phyloP scores from a whole-genome alignment of 2,888 invertebrate genomes.

The Urechis unicinctus region DNA sequence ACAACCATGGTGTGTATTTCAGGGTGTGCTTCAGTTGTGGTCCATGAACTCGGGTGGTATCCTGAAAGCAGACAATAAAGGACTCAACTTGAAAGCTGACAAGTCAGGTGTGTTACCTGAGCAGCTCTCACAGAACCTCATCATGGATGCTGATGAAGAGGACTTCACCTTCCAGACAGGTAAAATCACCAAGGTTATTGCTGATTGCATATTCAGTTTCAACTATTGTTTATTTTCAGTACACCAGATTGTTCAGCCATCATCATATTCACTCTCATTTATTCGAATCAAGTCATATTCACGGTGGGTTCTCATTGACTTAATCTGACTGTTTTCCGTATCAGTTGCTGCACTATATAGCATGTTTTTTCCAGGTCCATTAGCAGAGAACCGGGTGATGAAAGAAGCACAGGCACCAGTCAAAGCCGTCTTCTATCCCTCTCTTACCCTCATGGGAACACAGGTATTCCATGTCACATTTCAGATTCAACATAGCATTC shows the following conservation, averaged over 20 bases:
- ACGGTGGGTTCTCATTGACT: not conserved
- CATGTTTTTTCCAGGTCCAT: not conserved
- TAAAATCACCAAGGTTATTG: not conserved
- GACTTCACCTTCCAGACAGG: not conserved
- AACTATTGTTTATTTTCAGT: too few relatives aligned
- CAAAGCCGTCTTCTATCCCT: not conserved
- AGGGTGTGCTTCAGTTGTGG: not conserved
- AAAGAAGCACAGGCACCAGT: not conserved
- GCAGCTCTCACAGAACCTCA: not conserved
- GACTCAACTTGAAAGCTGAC: not conserved
- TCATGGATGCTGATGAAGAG: not conserved
- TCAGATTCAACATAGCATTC: too few relatives aligned
- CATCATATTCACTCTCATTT: too few relatives aligned
- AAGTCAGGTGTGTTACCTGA: not conserved
- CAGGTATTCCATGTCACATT: not conserved
- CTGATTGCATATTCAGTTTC: too few relatives aligned
- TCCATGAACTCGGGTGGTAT: not conserved
- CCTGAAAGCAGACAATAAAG: not conserved
- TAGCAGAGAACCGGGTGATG: not conserved
- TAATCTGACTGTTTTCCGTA: not conserved
- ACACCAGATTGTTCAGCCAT: too few relatives aligned
- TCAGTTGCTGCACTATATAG: too few relatives aligned
- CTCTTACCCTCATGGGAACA: not conserved
- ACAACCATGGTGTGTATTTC: not conserved
- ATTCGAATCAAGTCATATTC: too few relatives aligned